Base-by-base conservation (phyloP, 2,797 vertebrate species). In the Pachyuromys duprasi region DNA sequence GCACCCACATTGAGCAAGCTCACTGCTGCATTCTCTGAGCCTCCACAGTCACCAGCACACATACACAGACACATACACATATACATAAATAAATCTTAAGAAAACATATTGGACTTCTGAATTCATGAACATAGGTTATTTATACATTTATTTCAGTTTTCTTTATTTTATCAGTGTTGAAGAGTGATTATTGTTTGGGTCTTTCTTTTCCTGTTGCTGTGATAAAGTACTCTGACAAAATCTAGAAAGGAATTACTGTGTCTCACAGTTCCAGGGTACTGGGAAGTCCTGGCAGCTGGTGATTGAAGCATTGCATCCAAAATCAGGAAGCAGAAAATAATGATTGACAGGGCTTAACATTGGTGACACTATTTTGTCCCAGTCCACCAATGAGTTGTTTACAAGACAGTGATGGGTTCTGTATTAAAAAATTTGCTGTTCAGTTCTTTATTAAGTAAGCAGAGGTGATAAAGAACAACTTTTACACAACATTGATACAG, bases 101-200 rank as follows among this genome's bases (percentile, higher is more conserved):
- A 49, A 84, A 67, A 67, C 31, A 42, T 81, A 42, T 49, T 83
- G 45, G 57, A 39, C 18, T 90, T 95, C 57, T 65, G 11, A 67
- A 65, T 94, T 72, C 36, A 42, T 63, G 39, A 84, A 80, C 39
- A 67, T 72, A 49, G 39, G 67, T 7, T 86, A 75, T 39, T 28
- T 76, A 5, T 63, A 49, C 17, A 67, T 91, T 80, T 75, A 67
- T 79, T 86, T 84, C 53, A 69, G 14, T 86, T 94, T 86, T n/a
- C 20, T 82, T 90, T 91, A 45, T 91, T 31, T 96, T 15, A 83
- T 60, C 6, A 87, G 15, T 90, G 55, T 81, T 63, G 11, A 65
- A 45, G 88, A 72, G 36, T 82, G 91, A 49, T 90, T 33, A 55
- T 31, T 81, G 22, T 53, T 31, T 76, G n/a, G 18, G 8, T 39